These are phyloP conservation scores for Drosophila navojoa DNA, from an alignment of 1,140 invertebrate species.

Conservation along the genomic window DNA sequence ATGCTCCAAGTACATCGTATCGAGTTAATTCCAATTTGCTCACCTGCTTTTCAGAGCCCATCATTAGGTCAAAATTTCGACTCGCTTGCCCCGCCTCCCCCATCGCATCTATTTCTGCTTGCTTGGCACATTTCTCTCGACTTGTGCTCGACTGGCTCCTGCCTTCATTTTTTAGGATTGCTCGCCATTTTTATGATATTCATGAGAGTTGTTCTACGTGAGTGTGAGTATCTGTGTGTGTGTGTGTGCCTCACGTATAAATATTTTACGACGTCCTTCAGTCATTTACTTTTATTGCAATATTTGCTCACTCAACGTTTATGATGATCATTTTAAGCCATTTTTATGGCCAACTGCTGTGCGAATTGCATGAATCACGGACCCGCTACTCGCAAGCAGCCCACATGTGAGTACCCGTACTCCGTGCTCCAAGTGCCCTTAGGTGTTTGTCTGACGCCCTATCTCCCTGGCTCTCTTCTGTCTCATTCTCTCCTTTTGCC, in stretches of 20 bases:
- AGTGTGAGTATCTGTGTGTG: conserved; percentile 22
- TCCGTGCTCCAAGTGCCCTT: conserved; percentile 36
- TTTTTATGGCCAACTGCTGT: conserved; percentile 81
- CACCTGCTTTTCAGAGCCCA: conserved; percentile 19
- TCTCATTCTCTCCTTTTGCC: conserved; percentile 9
- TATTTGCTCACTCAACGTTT: conserved; percentile 84
- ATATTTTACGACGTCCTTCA: conserved; percentile 84
- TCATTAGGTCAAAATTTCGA: conserved; percentile 57
- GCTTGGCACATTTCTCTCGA: conserved; percentile 51
- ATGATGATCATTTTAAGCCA: conserved; percentile 84
- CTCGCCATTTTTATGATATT: conserved; percentile 62
- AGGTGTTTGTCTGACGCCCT: conserved; percentile 31
- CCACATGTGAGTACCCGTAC: conserved; percentile 45
- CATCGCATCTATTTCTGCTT: conserved; percentile 49
- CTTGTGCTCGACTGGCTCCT: conserved; percentile 39
- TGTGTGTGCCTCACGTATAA: conserved; percentile 77
- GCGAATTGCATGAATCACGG: conserved; percentile 74
- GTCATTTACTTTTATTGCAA: conserved; percentile 84
- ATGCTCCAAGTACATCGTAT: not conserved
- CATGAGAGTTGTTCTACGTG: conserved; percentile 53
- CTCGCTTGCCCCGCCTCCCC: conserved; percentile 6
- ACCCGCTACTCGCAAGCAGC: conserved; percentile 15
- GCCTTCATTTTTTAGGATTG: conserved; percentile 39
- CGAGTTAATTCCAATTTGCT: conserved; percentile 9
- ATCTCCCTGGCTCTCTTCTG: conserved; percentile 12